These are phyloP conservation scores for Syrista parreyssii DNA, from an alignment of 2,888 invertebrate species.

Conservation along the genomic window DNA sequence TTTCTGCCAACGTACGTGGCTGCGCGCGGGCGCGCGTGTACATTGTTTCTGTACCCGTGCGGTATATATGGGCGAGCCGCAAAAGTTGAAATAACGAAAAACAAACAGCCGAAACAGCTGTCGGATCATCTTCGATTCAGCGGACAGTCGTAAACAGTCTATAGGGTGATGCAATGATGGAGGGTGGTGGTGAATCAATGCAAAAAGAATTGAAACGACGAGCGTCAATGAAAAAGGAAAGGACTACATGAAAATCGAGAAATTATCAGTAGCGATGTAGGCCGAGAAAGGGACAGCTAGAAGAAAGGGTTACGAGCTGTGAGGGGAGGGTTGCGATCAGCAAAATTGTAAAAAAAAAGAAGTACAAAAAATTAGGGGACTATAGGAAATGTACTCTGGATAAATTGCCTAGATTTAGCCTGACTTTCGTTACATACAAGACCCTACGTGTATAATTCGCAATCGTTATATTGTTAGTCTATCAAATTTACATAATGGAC, in stretches of 20 bases:
- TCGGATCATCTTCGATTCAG: background rate
- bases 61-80: background rate
- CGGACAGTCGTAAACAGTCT: background rate
- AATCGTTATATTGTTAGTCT: background rate
- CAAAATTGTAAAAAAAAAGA: background rate
- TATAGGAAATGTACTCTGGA: background rate
- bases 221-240: background rate
- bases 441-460: background rate
- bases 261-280: background rate
- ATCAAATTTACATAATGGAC: background rate
- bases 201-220: background rate
- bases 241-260: background rate
- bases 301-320: background rate
- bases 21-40: background rate
- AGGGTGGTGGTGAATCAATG: background rate
- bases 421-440: background rate
- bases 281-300: background rate
- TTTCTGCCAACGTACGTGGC: background rate
- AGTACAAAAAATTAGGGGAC: background rate
- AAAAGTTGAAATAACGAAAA: background rate
- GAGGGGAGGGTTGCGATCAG: background rate
- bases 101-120: background rate
- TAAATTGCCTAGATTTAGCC: background rate
- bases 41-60: background rate
- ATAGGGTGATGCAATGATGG: background rate